Evolutionary conservation across 2,113 vertebrate species (phyloP).

Genomic region (Harpagus bidentatus): DNA sequence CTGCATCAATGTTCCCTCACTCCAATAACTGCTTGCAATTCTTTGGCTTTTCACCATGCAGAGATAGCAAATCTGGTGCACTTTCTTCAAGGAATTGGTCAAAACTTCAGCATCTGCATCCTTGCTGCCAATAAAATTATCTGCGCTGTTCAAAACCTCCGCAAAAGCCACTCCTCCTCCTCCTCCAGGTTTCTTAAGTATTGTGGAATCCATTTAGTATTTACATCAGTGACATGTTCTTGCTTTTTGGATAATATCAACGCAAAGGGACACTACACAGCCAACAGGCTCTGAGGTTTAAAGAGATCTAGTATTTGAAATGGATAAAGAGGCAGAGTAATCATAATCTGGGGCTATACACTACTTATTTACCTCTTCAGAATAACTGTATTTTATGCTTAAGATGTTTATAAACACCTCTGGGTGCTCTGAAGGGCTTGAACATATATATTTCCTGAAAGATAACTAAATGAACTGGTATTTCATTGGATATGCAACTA

Average conservation of each 20-base stretch:
- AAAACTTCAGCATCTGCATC: constrained; percentile 6
- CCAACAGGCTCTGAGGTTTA: background rate
- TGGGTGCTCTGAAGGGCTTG: background rate
- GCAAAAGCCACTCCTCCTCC: background rate
- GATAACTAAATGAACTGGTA: background rate
- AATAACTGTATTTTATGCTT: background rate
- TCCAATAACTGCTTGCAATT: constrained; percentile 19
- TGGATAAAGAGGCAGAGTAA: background rate
- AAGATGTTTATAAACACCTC: background rate
- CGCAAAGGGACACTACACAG: background rate
- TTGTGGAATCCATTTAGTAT: background rate
- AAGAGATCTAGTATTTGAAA: background rate
- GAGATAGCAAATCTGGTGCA: background rate
- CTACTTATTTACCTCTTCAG: background rate
- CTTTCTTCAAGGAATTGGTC: background rate
- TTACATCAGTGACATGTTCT: background rate
- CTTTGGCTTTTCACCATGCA: constrained; percentile 33
- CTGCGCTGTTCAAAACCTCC: background rate
- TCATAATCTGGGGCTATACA: background rate
- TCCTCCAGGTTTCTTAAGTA: background rate
- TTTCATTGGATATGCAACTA: background rate
- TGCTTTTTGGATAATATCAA: background rate
- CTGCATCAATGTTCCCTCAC: background rate
- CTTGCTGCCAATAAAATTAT: background rate
- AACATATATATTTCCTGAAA: background rate